These are phyloP conservation scores for Columba livia DNA, from an alignment of 2,113 vertebrate genomes.

Conservation along the genomic window DNA sequence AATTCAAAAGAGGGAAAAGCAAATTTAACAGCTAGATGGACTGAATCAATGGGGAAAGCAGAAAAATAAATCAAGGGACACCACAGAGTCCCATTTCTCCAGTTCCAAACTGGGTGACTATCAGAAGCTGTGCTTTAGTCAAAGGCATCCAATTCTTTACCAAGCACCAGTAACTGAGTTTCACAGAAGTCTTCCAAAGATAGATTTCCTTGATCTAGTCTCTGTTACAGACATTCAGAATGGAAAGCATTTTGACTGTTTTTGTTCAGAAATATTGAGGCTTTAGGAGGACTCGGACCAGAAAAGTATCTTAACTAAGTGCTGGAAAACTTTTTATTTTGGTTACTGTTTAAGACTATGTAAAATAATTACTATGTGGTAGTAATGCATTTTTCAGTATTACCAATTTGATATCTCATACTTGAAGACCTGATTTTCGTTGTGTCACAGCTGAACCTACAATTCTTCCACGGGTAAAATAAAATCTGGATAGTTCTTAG, in stretches of 20 bases:
- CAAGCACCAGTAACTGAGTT: not conserved
- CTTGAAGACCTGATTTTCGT: not conserved
- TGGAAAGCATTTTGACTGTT: not conserved
- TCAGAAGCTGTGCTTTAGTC: not conserved
- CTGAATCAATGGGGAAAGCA: not conserved
- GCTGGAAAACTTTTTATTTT: not conserved
- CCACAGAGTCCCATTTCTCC: not conserved
- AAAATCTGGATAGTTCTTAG: not conserved
- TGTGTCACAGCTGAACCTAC: constrained; percentile 30
- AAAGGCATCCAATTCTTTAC: not conserved
- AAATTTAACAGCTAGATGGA: not conserved
- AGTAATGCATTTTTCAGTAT: not conserved
- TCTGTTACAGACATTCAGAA: not conserved
- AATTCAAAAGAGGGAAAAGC: not conserved
- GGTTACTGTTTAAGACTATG: not conserved
- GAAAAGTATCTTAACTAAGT: not conserved
- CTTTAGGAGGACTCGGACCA: not conserved
- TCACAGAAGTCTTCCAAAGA: not conserved
- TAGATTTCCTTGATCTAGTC: not conserved
- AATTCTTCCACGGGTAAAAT: not conserved
- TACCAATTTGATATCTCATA: not conserved
- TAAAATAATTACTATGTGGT: not conserved
- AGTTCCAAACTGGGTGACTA: not conserved
- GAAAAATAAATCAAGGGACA: not conserved
- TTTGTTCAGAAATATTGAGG: not conserved